Conservation (phyloP, 37 sponge, comb jelly and placozoan genomes). For the Spongia lamella region DNA sequence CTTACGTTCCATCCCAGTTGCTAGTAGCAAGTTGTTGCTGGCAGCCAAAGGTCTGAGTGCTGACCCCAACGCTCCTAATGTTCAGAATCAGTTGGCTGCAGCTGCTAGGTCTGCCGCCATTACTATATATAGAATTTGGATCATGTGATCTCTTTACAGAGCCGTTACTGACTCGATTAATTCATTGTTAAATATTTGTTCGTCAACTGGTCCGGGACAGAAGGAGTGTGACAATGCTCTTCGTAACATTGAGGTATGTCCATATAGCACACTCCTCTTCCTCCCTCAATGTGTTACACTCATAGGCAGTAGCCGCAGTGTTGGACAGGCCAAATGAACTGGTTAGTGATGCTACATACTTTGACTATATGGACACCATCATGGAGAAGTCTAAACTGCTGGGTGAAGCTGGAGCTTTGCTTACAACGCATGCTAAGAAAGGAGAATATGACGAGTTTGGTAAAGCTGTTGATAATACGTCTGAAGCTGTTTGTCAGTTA, state of each 20-base stretch:
- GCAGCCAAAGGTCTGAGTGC: conserved; percentile 88
- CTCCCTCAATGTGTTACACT: background rate
- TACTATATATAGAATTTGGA: too few relatives aligned
- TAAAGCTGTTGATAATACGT: conserved; percentile 11
- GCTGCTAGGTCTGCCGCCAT: conserved; percentile 40
- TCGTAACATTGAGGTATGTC: conserved; percentile 35
- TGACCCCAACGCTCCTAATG: conserved; percentile 97
- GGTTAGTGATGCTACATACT: conserved; percentile 60
- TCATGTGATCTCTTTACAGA: conserved; percentile 7
- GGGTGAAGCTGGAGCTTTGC: background rate
- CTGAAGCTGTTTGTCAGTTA: conserved; percentile 34
- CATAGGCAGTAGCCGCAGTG: conserved; percentile 34
- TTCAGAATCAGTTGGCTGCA: conserved; percentile 88
- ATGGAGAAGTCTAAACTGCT: conserved; percentile 35
- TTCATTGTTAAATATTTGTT: conserved; percentile 85
- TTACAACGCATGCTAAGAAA: conserved; percentile 22
- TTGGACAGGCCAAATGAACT: conserved; percentile 67
- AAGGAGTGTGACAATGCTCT: conserved; percentile 61
- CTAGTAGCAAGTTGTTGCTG: conserved; percentile 82
- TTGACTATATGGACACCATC: conserved; percentile 69
- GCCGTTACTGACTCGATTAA: conserved; percentile 96
- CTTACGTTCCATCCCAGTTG: conserved; percentile 68
- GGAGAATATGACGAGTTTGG: conserved; percentile 22
- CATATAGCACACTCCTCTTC: background rate
- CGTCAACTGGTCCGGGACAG: conserved; percentile 51